Percentiles rank a stretch among this genome's conserved stretches.
phyloP scores from a whole-genome alignment of 2,797 vertebrate genomes.

The Alosa sapidissima region DNA sequence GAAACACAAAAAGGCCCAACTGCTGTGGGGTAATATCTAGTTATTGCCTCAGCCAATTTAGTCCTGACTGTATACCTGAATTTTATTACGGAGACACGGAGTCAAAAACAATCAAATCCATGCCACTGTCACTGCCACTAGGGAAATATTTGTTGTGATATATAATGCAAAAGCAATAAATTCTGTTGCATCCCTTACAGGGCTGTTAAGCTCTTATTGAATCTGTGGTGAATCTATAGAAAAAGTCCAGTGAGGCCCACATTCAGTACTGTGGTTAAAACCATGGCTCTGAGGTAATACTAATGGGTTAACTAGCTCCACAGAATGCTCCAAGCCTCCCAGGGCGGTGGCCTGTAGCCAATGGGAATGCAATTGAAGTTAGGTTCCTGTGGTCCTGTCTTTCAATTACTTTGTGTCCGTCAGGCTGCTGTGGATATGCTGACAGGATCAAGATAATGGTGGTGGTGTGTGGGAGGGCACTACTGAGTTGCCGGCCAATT shows the following conservation, averaged over 20 bases:
- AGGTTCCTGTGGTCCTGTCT: background rate
- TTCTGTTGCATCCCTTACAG: background rate
- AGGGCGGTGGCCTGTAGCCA: background rate
- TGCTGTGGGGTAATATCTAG: background rate
- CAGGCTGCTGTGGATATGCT: background rate
- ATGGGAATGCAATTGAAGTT: background rate
- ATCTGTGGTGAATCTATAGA: background rate
- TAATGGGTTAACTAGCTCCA: constrained; percentile 14
- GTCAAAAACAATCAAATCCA: constrained; percentile 1
- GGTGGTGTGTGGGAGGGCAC: too few species aligned
- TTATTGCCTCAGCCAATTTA: background rate
- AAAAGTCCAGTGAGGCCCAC: background rate
- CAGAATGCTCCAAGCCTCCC: background rate
- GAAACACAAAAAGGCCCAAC: background rate
- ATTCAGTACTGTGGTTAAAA: background rate
- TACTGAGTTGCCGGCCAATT: background rate
- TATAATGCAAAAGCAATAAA: constrained; percentile 18
- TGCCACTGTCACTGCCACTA: background rate
- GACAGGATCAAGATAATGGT: background rate
- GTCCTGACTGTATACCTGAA: background rate
- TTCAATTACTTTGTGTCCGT: background rate
- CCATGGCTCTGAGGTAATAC: background rate
- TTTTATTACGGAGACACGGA: background rate
- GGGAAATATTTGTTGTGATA: constrained; percentile 1
- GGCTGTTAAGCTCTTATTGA: constrained; percentile 3